A percentile compares a stretch with the other conserved stretches of the same genome.
These are phyloP conservation scores for Phrynocephalus versicolor DNA, from an alignment of 2,113 vertebrate species.

Conservation along the genomic window DNA sequence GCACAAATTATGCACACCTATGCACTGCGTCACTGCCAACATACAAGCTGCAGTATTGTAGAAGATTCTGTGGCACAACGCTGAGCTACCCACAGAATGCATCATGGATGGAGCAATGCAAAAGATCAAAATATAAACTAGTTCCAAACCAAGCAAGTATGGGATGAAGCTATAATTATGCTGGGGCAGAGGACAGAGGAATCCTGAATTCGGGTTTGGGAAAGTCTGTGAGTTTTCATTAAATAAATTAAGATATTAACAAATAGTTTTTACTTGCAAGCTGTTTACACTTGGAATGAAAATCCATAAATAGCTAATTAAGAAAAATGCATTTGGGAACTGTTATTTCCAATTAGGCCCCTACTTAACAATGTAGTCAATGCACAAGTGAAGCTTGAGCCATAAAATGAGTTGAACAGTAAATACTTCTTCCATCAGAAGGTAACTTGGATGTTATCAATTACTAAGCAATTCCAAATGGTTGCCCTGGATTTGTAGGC, in stretches of 20 bases:
- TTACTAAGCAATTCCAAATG: background rate
- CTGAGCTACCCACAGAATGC: background rate
- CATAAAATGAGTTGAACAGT: background rate
- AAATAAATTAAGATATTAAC: background rate
- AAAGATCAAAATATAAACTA: background rate
- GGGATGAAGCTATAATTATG: background rate
- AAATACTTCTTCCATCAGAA: conserved; percentile 28
- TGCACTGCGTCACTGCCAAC: background rate
- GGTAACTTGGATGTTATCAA: background rate
- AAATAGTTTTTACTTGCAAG: background rate
- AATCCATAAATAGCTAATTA: background rate
- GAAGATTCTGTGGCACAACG: background rate
- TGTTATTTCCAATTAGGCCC: background rate
- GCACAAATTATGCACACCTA: background rate
- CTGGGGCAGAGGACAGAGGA: no score
- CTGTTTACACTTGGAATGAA: background rate
- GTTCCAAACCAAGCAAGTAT: background rate
- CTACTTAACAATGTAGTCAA: conserved; percentile 28
- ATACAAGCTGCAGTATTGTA: background rate
- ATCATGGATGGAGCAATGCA: background rate
- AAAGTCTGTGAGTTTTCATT: background rate
- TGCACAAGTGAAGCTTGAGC: background rate
- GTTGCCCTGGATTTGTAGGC: conserved; percentile 50
- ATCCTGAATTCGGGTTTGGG: background rate
- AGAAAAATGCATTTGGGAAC: background rate